Conservation (phyloP, 2,797 vertebrate genomes). For the Anolis apletophallus region DNA sequence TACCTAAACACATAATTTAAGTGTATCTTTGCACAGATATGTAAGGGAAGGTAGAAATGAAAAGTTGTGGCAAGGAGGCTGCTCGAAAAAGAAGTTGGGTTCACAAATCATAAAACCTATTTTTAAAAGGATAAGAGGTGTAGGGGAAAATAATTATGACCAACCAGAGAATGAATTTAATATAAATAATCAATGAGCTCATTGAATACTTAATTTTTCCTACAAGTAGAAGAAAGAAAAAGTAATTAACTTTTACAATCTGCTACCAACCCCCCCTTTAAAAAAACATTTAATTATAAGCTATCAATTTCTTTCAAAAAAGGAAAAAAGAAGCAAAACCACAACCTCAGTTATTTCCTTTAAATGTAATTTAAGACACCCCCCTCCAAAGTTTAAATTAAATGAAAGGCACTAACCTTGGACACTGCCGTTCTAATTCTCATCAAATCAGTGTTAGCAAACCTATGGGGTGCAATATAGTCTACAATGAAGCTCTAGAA, state of each 20-base stretch:
- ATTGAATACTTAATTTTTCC: slow-evolving; percentile 37
- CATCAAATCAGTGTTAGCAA: slow-evolving; percentile 13
- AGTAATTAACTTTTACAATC: slow-evolving; percentile 50
- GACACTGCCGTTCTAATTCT: background rate
- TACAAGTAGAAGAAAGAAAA: slow-evolving; percentile 46
- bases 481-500: slow-evolving; percentile 9
- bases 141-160: slow-evolving; percentile 48
- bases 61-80: background rate
- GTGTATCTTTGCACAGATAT: background rate
- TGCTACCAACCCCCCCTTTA: slow-evolving; percentile 52
- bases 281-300: slow-evolving; percentile 62
- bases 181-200: slow-evolving; percentile 58
- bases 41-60: background rate
- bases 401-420: slow-evolving; percentile 24
- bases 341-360: background rate
- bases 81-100: slow-evolving; percentile 2
- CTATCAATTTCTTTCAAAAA: background rate
- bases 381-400: slow-evolving; percentile 32
- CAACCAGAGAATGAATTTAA: slow-evolving; percentile 61
- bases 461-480: background rate
- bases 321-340: slow-evolving; percentile 46
- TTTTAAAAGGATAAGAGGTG: slow-evolving; percentile 16
- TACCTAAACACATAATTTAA: too few species aligned
- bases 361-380: slow-evolving; percentile 52
- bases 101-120: slow-evolving; percentile 56